Base-by-base conservation (phyloP, 1,140 invertebrate genomes). In the Phthorimaea operculella region DNA sequence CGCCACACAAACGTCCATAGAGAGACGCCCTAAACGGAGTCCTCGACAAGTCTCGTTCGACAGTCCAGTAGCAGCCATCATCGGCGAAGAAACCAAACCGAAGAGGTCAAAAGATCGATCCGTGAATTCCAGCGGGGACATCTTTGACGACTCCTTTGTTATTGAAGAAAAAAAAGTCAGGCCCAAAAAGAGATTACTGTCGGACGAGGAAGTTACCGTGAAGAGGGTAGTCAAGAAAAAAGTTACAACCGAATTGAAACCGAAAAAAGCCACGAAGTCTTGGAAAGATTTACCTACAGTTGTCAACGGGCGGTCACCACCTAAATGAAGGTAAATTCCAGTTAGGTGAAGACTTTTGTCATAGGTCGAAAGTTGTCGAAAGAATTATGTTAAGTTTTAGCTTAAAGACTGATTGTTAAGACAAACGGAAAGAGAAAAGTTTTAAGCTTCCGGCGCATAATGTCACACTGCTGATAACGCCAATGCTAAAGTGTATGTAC, bases 81-180 rank as follows among this genome's bases (percentile, higher is more conserved):
- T 83, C 0, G 77, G 72, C 7, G 72, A 75, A 1, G 73, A 72
- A 10, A 72, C 59, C 55, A 50, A 56, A 8, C 49, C 51, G 7
- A 71, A 62, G 51, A 52, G 51, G 1, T 33, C 52, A 1, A 66
- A 69, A 56, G 50, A 55, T 6, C 56, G 60, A 4, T 71, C 70
- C 0, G 63, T 58, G 0, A 73, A 83, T 47, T 72, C 79, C 4
- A 84, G 81, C 42, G 68, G 59, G 6, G 81, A 83, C 34, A 76
- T 84, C n/a, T 84, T 84, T 54, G 82, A 85, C n/a, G 82, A 85
- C 54, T 85, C 82, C 4, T 76, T 79, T 34, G 61, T 55, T 4
- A 61, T 74, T 12, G 68, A 83, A 47, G 68, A 70, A n/a, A 82
- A 79, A 48, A 76, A 73, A 44, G 52, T 69, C 7, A 75, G 64